These are phyloP conservation scores for Siniperca chuatsi DNA, from an alignment of 2,113 vertebrate genomes.

Conservation along the genomic window DNA sequence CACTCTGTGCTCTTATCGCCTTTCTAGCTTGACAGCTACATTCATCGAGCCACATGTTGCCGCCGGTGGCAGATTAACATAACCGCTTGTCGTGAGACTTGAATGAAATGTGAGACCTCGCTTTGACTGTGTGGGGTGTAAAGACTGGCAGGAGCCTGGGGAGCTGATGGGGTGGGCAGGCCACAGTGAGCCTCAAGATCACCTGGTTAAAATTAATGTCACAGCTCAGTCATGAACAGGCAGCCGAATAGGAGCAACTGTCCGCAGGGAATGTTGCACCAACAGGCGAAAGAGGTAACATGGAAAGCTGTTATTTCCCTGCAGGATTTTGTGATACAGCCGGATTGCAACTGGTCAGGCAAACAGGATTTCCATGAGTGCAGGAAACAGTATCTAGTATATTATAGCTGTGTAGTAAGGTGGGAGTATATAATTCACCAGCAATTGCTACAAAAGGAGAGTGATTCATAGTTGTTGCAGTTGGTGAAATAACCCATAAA, in stretches of 20 bases:
- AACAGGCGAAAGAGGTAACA: slow-evolving; percentile 30
- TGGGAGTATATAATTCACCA: slow-evolving; percentile 3
- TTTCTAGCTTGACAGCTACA: slow-evolving; percentile 44
- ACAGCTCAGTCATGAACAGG: slow-evolving; percentile 54
- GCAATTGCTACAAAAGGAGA: slow-evolving; percentile 1
- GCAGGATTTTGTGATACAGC: slow-evolving; percentile 35
- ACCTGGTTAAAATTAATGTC: slow-evolving; percentile 66
- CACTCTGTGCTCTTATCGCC: slow-evolving; percentile 27
- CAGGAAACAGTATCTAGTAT: slow-evolving; percentile 15
- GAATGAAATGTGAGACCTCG: slow-evolving; percentile 57
- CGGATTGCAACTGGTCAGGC: slow-evolving; percentile 7
- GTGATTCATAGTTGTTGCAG: neutral
- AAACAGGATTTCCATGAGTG: slow-evolving; percentile 19
- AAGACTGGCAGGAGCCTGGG: slow-evolving; percentile 14
- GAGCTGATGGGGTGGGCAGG: slow-evolving; percentile 5
- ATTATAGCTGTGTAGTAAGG: neutral
- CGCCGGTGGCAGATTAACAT: slow-evolving; percentile 52
- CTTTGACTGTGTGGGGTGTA: slow-evolving; percentile 25
- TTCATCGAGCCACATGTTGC: slow-evolving; percentile 44
- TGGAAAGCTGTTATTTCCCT: slow-evolving; percentile 44
- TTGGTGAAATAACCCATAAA: neutral
- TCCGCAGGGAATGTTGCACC: slow-evolving; percentile 19
- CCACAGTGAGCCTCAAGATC: slow-evolving; percentile 22
- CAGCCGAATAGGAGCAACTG: slow-evolving; percentile 30
- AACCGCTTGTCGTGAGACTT: slow-evolving; percentile 31